Base-by-base conservation (phyloP, 1,140 invertebrate genomes). In the Camponotus pennsylvanicus region DNA sequence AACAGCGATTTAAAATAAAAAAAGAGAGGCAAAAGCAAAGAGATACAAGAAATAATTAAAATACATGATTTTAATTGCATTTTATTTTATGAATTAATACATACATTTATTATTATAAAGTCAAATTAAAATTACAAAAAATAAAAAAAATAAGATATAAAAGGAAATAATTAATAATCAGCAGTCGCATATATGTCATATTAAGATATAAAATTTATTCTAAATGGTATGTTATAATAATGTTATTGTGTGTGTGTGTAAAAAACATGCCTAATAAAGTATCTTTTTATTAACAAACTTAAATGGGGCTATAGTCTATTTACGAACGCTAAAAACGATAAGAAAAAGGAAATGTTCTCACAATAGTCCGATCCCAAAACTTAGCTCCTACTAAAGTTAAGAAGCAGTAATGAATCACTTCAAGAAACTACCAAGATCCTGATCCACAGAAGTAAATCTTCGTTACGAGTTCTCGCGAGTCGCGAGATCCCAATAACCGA, bases 361-460 rank as follows among this genome's bases (percentile, higher is more conserved):
- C 61, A 42, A 83, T 83, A 83, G 42, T n/a, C 27, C 55, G 42
- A 83, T 49, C 49, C 57, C 11, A 73, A 59, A 64, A 83, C 40
- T 83, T 83, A 73, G 27, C 79, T 73, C 40, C 79, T 45, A 63
- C 55, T 63, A 75, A 83, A 83, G 69, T 83, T 83, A 83, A 83
- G 79, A 83, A 75, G 55, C 57, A 70, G 79, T 83, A 83, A 83
- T 83, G 69, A 83, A 83, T 83, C 69, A 83, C 79, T 75, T 59
- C 67, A 37, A 49, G 69, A 75, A 83, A 73, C 69, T 75, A 75
- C 40, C 69, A 32, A 61, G 79, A 40, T 75, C 79, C 32, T 83
- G 79, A 83, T 83, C 69, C 79, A 27, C 40, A 27, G 55, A 59
- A 73, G 69, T 73, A 83, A 75, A 83, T 83, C 79, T 83, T 55